Evolutionary conservation across 2,113 vertebrate genomes (phyloP), one percentile per base, ranked within the genome.

Genomic region (Struthio camelus): DNA sequence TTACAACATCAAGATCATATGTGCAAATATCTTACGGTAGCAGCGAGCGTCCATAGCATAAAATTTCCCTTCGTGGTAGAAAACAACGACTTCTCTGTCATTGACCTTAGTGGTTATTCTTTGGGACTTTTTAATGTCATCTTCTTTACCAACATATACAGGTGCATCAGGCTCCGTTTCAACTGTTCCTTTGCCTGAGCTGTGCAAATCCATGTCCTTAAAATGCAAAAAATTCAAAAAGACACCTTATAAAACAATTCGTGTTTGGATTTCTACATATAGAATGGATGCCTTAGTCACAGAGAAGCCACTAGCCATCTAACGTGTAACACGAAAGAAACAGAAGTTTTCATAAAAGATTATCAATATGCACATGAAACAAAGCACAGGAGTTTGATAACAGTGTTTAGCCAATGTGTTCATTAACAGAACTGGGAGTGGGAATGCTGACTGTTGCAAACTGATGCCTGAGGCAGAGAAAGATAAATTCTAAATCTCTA

Each of bases 31-130:
- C 99, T 99, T 97, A 99, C 99, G 99, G 93, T 99, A 99, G 95
- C 99, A 99, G 83, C 98, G 98, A 62, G 98, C 98, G 80, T 99
- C 99, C 96, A 99, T 75, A 69, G 99, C 99, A 42, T 99, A 98
- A 87, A 99, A 99, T 81, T 92, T 96, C 85, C 97, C 98, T 67
- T 97, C 90, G 17, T 99, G 98, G 94, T 98, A 97, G 96, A 99
- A 98, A 95, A 99, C 91, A 53, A 99, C 97, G 32, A 99, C 62
- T 94, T 99, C 98, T 95, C 99, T 99, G 22, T 97, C 98, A 9
- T 98, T 94, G 20, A 99, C 67, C 71, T 98, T 98, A 89, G 98
- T 97, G 82, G 97, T 98, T 50, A 96, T 94, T 90, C 98, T 98
- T 93, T 91, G 97, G 1, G 97, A 97, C 92, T 96, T 94, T 71